A percentile compares a stretch with the other conserved stretches of the same genome.
phyloP scores from a whole-genome alignment of 2,888 invertebrate genomes.

The Agrilus cyanescens region DNA sequence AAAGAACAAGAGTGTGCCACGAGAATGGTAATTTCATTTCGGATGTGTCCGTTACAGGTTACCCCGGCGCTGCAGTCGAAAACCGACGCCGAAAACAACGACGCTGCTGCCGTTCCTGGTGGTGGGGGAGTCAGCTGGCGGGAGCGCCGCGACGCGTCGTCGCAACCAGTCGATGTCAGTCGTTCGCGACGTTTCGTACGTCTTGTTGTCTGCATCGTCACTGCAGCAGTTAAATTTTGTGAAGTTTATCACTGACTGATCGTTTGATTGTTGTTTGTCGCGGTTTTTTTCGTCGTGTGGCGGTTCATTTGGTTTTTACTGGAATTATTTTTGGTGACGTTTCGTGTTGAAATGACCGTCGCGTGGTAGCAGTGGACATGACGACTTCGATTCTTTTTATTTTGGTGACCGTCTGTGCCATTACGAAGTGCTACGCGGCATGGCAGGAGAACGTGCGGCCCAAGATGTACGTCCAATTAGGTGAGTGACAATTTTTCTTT shows the following conservation, averaged over 20 bases:
- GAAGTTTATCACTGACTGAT: background rate
- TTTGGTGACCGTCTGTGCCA: constrained; percentile 40
- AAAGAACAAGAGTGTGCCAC: too few relatives aligned
- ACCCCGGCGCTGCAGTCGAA: constrained; percentile 30
- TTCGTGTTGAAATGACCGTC: constrained; percentile 11
- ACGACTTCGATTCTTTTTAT: constrained; percentile 9
- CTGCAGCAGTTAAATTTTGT: too few relatives aligned
- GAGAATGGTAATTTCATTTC: constrained; percentile 8
- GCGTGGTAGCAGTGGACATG: constrained; percentile 17
- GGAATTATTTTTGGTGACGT: constrained; percentile 9
- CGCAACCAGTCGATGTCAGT: constrained; percentile 45
- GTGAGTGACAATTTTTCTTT: constrained; percentile 45
- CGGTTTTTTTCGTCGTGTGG: constrained; percentile 4
- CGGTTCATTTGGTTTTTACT: constrained; percentile 9
- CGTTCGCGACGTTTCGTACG: constrained; percentile 26
- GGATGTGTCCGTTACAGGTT: constrained; percentile 35
- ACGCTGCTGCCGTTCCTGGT: constrained; percentile 14
- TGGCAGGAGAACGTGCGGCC: constrained; percentile 90
- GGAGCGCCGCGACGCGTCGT: constrained; percentile 41
- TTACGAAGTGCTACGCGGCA: constrained; percentile 46
- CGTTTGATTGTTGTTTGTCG: background rate
- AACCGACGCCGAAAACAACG: constrained; percentile 2
- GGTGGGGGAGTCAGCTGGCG: constrained; percentile 34
- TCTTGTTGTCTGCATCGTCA: constrained; percentile 6
- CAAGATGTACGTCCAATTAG: constrained; percentile 86